These are phyloP conservation scores for Psix sp. DNA, from an alignment of 1,140 invertebrate genomes.

Conservation along the genomic window DNA sequence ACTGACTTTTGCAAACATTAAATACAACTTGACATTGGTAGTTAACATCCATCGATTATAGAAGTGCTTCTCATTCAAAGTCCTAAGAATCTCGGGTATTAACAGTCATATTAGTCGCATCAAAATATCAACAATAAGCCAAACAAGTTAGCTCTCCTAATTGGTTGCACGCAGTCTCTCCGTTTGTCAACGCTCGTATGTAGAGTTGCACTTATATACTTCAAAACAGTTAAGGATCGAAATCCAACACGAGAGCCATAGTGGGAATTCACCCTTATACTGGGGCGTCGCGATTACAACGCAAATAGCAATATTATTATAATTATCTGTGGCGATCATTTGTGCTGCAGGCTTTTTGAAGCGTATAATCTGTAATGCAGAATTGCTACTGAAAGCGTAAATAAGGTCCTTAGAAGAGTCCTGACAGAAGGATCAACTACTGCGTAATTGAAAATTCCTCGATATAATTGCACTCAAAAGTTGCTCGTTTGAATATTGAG, in stretches of 20 bases:
- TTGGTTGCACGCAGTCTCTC: background rate
- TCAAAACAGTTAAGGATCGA: too few relatives aligned
- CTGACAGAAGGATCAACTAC: conserved; percentile 28
- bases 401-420: conserved; percentile 22
- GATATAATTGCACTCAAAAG: conserved; percentile 45
- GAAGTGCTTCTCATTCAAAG: too few relatives aligned
- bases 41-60: too few relatives aligned
- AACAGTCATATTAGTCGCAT: too few relatives aligned
- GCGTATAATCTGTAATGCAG: conserved; percentile 41
- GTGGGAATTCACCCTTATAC: too few relatives aligned
- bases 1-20: too few relatives aligned
- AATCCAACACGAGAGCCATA: too few relatives aligned
- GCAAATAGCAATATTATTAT: conserved; percentile 13
- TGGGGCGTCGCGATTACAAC: conserved; percentile 9
- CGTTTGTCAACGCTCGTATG: background rate
- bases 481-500: too few relatives aligned
- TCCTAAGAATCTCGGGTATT: too few relatives aligned
- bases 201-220: too few relatives aligned
- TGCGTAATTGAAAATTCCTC: conserved; percentile 34
- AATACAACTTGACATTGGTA: too few relatives aligned
- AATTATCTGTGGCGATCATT: conserved; percentile 32
- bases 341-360: conserved; percentile 22
- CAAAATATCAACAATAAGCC: background rate
- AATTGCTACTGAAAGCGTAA: conserved; percentile 44
- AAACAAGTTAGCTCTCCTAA: conserved; percentile 7